Conservation (phyloP, 1,140 invertebrate genomes). For the Drosophila sp. region DNA sequence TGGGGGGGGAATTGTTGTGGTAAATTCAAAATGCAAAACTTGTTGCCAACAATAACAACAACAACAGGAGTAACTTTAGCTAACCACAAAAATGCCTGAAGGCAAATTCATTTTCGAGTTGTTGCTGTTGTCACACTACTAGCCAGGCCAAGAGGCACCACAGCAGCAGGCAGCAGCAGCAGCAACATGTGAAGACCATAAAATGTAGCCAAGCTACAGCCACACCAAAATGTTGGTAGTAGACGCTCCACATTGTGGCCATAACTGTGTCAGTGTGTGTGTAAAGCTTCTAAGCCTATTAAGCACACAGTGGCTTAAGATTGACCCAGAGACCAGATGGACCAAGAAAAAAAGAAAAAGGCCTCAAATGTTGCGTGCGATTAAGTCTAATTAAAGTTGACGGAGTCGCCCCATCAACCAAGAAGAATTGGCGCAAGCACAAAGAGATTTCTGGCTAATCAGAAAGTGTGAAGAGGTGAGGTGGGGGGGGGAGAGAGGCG, state of each 20-base stretch:
- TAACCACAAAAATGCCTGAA: conserved; percentile 64
- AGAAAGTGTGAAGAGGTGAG: neutral
- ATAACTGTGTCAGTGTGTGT: conserved; percentile 48
- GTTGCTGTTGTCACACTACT: conserved; percentile 37
- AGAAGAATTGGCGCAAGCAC: conserved; percentile 57
- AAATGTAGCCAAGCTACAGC: conserved; percentile 16
- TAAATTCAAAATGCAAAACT: conserved; percentile 76
- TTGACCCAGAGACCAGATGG: conserved; percentile 47
- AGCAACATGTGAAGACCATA: conserved; percentile 9
- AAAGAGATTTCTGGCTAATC: conserved; percentile 45
- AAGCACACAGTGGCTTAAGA: conserved; percentile 64
- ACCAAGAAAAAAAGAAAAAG: conserved; percentile 20
- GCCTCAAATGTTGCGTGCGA: conserved; percentile 33
- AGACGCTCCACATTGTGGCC: conserved; percentile 8
- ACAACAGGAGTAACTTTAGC: conserved; percentile 52
- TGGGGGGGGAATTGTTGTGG: conserved; percentile 16
- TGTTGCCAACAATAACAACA: conserved; percentile 66
- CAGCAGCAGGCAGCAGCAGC: conserved; percentile 1
- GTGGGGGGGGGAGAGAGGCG: neutral
- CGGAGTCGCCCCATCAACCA: conserved; percentile 29
- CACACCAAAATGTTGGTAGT: conserved; percentile 46
- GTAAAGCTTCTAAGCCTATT: conserved; percentile 36
- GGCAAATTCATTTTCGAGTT: conserved; percentile 46
- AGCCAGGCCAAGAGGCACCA: conserved; percentile 38
- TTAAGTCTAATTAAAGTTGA: conserved; percentile 69